A percentile compares a stretch with the other conserved stretches of the same genome.
phyloP scores from a whole-genome alignment of 2,888 invertebrate genomes.

The Hyposoter dolosus region DNA sequence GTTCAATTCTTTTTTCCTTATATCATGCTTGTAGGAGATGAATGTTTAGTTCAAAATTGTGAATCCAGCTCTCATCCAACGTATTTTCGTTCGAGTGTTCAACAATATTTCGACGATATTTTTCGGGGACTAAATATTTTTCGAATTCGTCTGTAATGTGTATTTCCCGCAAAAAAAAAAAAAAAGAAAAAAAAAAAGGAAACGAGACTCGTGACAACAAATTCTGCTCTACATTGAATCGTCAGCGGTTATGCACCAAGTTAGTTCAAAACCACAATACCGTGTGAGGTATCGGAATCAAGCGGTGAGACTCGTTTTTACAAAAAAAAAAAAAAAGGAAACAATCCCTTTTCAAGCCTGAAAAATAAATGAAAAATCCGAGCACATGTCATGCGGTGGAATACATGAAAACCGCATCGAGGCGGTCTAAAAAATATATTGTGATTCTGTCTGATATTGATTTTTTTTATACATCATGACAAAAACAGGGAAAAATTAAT shows the following conservation, averaged over 20 bases:
- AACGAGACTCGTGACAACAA: not conserved
- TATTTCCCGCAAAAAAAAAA: not conserved
- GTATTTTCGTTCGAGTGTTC: conserved; percentile 56
- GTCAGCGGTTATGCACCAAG: conserved; percentile 35
- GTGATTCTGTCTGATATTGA: conserved; percentile 37
- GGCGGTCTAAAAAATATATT: not conserved
- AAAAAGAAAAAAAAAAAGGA: not conserved
- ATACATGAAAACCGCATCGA: conserved; percentile 46
- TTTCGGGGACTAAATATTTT: not conserved
- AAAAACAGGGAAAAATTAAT: conserved; percentile 44
- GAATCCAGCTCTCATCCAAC: conserved; percentile 14
- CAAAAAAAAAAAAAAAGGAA: conserved; percentile 17
- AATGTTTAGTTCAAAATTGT: conserved; percentile 65
- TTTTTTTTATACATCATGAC: conserved; percentile 27
- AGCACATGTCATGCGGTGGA: conserved; percentile 5
- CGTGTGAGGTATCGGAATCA: conserved; percentile 5
- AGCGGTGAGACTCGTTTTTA: not conserved
- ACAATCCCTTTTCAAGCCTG: conserved; percentile 25
- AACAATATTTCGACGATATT: not conserved
- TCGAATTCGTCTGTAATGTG: no score
- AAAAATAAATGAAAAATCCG: conserved; percentile 49
- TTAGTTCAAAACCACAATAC: conserved; percentile 30
- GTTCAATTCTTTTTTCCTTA: conserved; percentile 25
- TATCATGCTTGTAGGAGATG: conserved; percentile 64
- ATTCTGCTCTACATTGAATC: conserved; percentile 8